These are phyloP conservation scores for Sylvia borin DNA, from an alignment of 2,797 vertebrate species.

Conservation along the genomic window DNA sequence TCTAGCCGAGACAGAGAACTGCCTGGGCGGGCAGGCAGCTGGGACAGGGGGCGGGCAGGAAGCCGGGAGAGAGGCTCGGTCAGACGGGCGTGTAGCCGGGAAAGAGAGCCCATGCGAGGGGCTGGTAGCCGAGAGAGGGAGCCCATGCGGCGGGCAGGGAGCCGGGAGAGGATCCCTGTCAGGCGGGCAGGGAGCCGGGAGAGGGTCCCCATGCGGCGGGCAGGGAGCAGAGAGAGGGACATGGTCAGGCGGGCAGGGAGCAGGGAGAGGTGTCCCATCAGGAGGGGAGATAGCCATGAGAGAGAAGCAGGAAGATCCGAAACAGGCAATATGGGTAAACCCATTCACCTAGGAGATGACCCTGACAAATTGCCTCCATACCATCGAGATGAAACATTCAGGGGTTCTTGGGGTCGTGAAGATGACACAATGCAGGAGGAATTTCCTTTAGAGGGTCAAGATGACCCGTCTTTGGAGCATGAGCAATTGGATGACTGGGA, in stretches of 20 bases:
- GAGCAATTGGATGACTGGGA: constrained; percentile 80
- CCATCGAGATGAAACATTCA: constrained; percentile 69
- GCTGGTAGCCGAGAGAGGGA: constrained; percentile 64
- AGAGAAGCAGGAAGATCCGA: constrained; percentile 73
- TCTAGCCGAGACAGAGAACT: constrained; percentile 57
- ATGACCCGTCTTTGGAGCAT: constrained; percentile 76
- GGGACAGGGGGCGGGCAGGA: constrained; percentile 47
- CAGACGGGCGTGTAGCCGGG: constrained; percentile 58
- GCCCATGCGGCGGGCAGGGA: constrained; percentile 46
- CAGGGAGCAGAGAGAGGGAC: constrained; percentile 70
- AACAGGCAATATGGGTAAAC: constrained; percentile 45
- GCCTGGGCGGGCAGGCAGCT: not conserved
- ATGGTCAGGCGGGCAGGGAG: constrained; percentile 57
- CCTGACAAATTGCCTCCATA: constrained; percentile 73
- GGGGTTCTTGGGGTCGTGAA: constrained; percentile 80
- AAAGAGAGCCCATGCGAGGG: constrained; percentile 55
- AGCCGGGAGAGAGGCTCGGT: constrained; percentile 69
- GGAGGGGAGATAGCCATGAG: constrained; percentile 71
- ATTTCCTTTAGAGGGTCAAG: constrained; percentile 79
- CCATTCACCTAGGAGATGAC: constrained; percentile 51
- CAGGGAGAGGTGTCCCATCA: constrained; percentile 68
- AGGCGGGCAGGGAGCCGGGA: constrained; percentile 67
- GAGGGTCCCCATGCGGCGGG: constrained; percentile 54
- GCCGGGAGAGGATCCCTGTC: constrained; percentile 58
- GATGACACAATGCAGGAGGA: constrained; percentile 81